Conservation (phyloP, 2,888 invertebrate species). For the Polyommatus iphigenia region DNA sequence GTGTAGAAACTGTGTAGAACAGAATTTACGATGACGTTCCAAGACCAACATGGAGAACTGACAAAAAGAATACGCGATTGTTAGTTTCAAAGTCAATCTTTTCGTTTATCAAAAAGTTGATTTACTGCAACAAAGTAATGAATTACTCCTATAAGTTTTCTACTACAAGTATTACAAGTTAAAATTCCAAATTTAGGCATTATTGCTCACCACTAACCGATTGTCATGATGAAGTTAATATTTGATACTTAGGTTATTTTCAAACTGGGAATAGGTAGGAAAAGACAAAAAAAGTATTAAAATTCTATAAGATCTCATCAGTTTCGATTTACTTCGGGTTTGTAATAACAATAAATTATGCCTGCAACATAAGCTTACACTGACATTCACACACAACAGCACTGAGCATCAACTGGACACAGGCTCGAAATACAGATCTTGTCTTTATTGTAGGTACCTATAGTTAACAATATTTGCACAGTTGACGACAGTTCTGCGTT, state of each 20-base stretch:
- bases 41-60: conserved; percentile 33
- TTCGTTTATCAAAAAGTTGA: neutral
- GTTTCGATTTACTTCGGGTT: too few species aligned
- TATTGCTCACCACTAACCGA: neutral
- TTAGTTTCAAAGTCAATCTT: conserved; percentile 11
- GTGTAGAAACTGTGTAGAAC: neutral
- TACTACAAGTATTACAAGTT: neutral
- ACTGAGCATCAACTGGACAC: too few species aligned
- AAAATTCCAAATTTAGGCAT: neutral
- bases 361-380: too few species aligned
- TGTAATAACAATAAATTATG: too few species aligned
- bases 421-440: too few species aligned
- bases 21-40: conserved; percentile 31
- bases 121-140: neutral
- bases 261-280: too few species aligned
- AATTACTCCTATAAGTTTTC: neutral
- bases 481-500: too few species aligned
- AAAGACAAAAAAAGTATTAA: too few species aligned
- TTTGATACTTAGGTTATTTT: neutral
- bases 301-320: too few species aligned
- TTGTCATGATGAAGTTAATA: neutral
- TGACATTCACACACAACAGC: too few species aligned
- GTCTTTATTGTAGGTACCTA: too few species aligned
- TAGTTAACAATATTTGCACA: too few species aligned
- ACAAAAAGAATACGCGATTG: conserved; percentile 26